These are phyloP conservation scores for Lanius collurio DNA, from an alignment of 2,113 vertebrate genomes.

Conservation along the genomic window DNA sequence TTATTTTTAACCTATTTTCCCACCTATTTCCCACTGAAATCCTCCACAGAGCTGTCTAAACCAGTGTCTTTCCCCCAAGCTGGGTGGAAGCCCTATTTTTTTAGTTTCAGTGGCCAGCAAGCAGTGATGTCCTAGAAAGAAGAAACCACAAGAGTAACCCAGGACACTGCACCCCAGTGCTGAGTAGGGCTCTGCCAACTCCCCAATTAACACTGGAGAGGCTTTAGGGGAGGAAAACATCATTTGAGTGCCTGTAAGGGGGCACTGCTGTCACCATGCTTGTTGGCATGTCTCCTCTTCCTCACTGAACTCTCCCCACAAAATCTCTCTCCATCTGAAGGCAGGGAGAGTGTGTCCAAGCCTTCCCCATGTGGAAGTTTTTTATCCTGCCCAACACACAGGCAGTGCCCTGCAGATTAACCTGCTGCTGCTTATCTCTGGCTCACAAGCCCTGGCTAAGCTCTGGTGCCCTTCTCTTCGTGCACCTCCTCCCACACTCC, in stretches of 20 bases:
- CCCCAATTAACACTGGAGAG: background rate
- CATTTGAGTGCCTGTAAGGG: background rate
- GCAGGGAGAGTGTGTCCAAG: accelerated
- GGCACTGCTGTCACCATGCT: accelerated
- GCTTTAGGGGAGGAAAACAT: background rate
- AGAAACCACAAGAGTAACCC: background rate
- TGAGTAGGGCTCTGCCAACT: background rate
- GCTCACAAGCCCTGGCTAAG: background rate
- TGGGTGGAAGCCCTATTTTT: background rate
- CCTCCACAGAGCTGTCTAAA: background rate
- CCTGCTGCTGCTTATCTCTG: background rate
- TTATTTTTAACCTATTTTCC: background rate
- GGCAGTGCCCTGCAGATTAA: background rate
- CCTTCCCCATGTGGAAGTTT: background rate
- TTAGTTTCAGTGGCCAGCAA: background rate
- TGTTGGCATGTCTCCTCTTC: background rate
- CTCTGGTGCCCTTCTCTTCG: background rate
- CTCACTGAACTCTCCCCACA: background rate
- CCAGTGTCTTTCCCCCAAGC: background rate
- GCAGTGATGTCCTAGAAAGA: background rate
- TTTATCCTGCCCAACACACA: background rate
- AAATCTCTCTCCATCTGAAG: background rate
- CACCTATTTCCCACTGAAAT: background rate
- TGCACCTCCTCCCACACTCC: background rate
- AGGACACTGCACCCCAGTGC: background rate